A percentile compares a stretch with the other conserved stretches of the same genome.
Evolutionary conservation across 2,113 vertebrate species (phyloP).

Genomic region (Elachura formosa): DNA sequence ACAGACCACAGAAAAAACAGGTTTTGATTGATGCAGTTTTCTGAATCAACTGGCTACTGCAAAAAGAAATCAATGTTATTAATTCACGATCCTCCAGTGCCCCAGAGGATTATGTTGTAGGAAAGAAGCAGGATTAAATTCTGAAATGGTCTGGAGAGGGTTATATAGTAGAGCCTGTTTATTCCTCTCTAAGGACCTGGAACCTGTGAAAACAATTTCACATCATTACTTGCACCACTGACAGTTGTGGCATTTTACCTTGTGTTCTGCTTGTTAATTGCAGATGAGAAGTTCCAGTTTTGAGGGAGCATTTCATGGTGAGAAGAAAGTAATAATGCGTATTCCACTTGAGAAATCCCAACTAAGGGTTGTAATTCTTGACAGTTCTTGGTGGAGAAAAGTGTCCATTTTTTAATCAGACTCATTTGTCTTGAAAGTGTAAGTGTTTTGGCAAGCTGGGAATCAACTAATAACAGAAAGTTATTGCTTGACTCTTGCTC

Average conservation of each 20-base stretch:
- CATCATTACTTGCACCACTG: neutral
- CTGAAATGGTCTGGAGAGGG: neutral
- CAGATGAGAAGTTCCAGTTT: neutral
- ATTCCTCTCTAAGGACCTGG: neutral
- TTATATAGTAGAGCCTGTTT: neutral
- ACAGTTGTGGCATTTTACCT: neutral
- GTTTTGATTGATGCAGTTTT: neutral
- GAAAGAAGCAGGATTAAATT: neutral
- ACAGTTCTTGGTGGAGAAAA: neutral
- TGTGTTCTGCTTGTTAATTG: slow-evolving; percentile 19
- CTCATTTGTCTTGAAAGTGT: neutral
- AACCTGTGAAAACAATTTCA: neutral
- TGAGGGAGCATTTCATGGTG: neutral
- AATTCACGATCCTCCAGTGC: neutral
- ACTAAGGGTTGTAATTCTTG: neutral
- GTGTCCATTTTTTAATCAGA: neutral
- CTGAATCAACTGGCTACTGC: neutral
- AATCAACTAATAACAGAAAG: neutral
- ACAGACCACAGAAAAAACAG: neutral
- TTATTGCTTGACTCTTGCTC: neutral
- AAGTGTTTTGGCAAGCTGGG: neutral
- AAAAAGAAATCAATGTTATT: neutral
- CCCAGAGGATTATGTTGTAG: neutral
- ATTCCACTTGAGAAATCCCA: neutral
- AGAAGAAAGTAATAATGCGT: neutral